These are phyloP conservation scores for Peromyscus polionotus DNA, from an alignment of 2,113 vertebrate genomes.

Conservation along the genomic window DNA sequence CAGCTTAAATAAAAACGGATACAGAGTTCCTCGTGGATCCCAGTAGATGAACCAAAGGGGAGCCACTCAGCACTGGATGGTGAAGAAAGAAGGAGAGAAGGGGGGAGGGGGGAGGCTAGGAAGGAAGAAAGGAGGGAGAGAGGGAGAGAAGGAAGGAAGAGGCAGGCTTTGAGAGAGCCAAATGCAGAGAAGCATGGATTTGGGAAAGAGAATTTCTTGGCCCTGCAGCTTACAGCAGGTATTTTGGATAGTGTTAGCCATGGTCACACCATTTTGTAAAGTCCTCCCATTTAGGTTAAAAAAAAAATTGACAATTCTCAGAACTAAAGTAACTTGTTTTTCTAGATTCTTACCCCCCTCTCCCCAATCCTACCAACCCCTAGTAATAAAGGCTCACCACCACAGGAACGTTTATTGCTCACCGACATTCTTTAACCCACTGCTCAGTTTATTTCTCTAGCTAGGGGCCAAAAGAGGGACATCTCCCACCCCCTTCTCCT, in stretches of 20 bases:
- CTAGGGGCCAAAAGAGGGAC: background rate
- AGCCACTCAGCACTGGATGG: background rate
- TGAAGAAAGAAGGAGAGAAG: background rate
- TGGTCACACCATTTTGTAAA: background rate
- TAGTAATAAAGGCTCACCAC: background rate
- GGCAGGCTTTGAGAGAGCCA: background rate
- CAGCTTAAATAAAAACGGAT: background rate
- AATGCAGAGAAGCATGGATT: background rate
- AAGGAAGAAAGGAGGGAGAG: background rate
- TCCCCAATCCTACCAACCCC: background rate
- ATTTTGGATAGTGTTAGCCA: background rate
- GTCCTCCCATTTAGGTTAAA: background rate
- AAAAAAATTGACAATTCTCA: background rate
- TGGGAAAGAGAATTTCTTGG: background rate
- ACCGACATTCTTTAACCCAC: background rate
- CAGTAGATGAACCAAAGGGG: background rate
- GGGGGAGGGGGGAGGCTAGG: fast-evolving
- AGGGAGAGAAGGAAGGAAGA: too few species aligned
- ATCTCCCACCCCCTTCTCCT: background rate
- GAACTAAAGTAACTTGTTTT: background rate
- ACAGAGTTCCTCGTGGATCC: background rate
- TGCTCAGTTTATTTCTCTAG: background rate
- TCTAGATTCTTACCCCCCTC: background rate
- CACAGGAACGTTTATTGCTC: background rate
- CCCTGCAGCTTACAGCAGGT: background rate